Percentiles rank a stretch among this genome's conserved stretches.
phyloP scores from a whole-genome alignment of 2,888 invertebrate genomes.

The Pomacea canaliculata region DNA sequence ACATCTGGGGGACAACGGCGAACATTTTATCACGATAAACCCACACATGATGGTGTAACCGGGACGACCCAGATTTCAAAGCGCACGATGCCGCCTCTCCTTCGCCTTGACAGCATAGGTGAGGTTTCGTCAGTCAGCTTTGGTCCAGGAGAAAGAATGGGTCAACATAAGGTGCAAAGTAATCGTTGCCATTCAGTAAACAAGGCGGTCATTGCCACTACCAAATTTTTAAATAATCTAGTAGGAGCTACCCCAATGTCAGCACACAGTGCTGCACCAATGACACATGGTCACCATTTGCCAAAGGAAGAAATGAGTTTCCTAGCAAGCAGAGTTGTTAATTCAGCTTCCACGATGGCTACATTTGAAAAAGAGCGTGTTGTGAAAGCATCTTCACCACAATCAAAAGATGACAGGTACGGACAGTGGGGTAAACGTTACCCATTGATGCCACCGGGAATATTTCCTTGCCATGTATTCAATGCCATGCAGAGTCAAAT shows the following conservation, averaged over 20 bases:
- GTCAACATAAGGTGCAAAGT: conserved; percentile 4
- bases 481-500: background rate
- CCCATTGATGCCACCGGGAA: conserved; percentile 8
- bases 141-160: conserved; percentile 4
- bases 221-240: background rate
- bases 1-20: conserved; percentile 9
- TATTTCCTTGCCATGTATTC: conserved; percentile 21
- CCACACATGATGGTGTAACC: background rate
- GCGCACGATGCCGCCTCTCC: conserved; percentile 23
- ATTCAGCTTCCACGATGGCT: no score
- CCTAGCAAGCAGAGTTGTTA: no score
- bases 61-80: background rate
- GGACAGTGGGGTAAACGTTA: conserved; percentile 9
- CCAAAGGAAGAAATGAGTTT: no score
- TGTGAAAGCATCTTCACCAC: no score
- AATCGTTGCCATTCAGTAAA: background rate
- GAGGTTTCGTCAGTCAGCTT: conserved; percentile 39
- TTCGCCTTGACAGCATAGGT: conserved; percentile 49
- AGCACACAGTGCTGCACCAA: background rate
- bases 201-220: background rate
- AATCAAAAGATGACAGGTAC: conserved; percentile 2
- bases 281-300: background rate
- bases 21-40: background rate
- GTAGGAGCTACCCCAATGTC: background rate
- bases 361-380: no score